Evolutionary conservation across 2,113 vertebrate genomes (phyloP).

Genomic region (Crotophaga sulcirostris): DNA sequence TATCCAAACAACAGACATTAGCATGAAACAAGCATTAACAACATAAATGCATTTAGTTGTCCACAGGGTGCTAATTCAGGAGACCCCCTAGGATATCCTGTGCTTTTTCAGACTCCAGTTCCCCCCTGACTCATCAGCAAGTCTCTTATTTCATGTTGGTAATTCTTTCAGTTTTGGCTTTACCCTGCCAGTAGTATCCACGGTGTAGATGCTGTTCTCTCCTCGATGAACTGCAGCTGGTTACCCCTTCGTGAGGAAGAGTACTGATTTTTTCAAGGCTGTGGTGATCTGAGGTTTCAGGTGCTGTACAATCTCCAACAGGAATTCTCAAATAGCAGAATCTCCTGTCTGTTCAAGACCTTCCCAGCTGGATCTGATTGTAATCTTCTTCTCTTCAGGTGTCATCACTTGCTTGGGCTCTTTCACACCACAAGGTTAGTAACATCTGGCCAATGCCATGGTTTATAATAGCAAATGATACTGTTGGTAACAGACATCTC

Average conservation of each 20-base stretch:
- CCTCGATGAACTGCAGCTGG: not conserved
- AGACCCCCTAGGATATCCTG: not conserved
- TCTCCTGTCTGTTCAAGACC: not conserved
- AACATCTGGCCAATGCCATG: not conserved
- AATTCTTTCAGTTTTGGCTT: not conserved
- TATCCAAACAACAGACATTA: not conserved
- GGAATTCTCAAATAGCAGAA: rapidly evolving
- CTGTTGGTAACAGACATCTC: not conserved
- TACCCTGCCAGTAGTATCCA: not conserved
- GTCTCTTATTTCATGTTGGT: not conserved
- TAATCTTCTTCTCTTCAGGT: not conserved
- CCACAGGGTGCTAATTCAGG: rapidly evolving
- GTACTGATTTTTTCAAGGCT: not conserved
- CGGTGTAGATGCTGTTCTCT: not conserved
- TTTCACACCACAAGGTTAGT: not conserved
- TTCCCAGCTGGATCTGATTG: not conserved
- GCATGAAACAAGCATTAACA: not conserved
- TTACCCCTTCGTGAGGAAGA: not conserved
- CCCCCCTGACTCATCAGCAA: not conserved
- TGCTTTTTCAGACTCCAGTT: not conserved
- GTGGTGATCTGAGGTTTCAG: not conserved
- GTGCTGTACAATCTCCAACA: not conserved
- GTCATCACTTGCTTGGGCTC: not conserved
- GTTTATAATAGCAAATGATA: not conserved
- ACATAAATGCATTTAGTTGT: not conserved